Evolutionary conservation across 2,113 vertebrate genomes (phyloP).

Genomic region (Pteruthius melanotis): DNA sequence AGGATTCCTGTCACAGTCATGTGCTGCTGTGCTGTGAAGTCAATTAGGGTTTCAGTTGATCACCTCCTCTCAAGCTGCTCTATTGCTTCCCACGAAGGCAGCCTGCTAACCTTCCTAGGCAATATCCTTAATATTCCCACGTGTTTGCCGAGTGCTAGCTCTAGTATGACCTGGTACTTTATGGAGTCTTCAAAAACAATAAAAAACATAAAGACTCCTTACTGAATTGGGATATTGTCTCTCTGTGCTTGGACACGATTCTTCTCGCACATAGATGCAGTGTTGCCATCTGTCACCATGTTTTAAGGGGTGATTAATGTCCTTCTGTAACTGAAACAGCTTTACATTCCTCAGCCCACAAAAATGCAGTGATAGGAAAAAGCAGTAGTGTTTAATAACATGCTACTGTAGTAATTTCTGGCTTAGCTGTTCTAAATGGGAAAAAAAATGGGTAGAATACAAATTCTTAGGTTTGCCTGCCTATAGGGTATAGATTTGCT

Average conservation of each 20-base stretch:
- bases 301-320: neutral
- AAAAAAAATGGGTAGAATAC: neutral
- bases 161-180: neutral
- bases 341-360: neutral
- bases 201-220: neutral
- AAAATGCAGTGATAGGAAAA: neutral
- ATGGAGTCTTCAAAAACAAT: neutral
- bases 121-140: neutral
- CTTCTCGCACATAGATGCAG: neutral
- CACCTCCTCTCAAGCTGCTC: neutral
- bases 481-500: neutral
- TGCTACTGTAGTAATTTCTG: neutral
- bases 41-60: neutral
- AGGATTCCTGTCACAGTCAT: neutral
- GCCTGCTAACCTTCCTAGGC: neutral
- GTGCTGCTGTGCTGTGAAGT: neutral
- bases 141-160: neutral
- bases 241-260: neutral
- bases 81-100: rapidly evolving
- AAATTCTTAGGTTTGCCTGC: neutral
- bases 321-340: neutral
- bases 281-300: neutral
- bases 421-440: neutral
- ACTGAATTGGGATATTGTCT: neutral
- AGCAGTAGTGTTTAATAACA: neutral